Evolutionary conservation across 2,113 vertebrate genomes (phyloP).

Genomic region (Aptenodytes patagonicus): DNA sequence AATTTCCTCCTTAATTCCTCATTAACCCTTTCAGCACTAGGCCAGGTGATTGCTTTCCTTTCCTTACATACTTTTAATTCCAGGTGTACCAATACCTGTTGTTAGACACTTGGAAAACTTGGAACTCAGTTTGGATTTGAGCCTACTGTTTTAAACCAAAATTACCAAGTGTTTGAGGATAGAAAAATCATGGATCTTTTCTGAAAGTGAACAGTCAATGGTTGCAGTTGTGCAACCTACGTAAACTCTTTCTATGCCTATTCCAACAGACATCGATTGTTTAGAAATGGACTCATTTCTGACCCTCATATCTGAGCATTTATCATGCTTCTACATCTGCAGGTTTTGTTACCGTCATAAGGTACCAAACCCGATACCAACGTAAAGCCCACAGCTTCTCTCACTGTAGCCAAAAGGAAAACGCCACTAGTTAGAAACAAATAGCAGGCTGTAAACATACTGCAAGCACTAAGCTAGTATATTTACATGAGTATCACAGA

Average conservation of each 20-base stretch:
- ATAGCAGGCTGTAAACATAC: not conserved
- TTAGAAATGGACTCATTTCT: not conserved
- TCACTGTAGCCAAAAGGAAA: not conserved
- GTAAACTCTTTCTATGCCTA: not conserved
- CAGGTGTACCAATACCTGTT: not conserved
- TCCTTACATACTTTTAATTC: not conserved
- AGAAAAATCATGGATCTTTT: not conserved
- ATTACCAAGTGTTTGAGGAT: not conserved
- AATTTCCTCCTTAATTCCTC: not conserved
- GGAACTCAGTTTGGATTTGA: not conserved
- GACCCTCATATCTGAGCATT: not conserved
- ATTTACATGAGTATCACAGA: not conserved
- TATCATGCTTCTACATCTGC: not conserved
- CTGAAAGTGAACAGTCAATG: not conserved
- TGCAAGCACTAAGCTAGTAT: not conserved
- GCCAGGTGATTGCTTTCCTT: not conserved
- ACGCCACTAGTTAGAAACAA: not conserved
- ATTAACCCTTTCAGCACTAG: not conserved
- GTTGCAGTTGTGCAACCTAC: not conserved
- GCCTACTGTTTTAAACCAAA: not conserved
- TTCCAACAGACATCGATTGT: not conserved
- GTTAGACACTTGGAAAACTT: not conserved
- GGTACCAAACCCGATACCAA: not conserved
- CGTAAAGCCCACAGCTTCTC: not conserved
- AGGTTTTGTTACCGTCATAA: not conserved